Evolutionary conservation across 2,113 vertebrate genomes (phyloP).

Genomic region (Calonectris borealis): DNA sequence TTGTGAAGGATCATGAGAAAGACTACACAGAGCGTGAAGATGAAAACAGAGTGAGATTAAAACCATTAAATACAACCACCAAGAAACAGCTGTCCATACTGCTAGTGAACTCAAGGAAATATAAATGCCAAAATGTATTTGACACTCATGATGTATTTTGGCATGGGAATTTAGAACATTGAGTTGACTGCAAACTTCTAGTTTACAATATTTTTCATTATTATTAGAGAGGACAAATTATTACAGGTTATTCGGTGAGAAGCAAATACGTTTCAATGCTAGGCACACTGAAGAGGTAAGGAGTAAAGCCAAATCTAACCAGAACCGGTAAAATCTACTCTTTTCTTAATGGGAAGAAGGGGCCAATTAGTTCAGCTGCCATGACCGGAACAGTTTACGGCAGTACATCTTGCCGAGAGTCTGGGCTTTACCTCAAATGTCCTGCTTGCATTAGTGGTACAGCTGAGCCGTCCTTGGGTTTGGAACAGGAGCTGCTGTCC

Average conservation of each 20-base stretch:
- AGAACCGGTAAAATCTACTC: background rate
- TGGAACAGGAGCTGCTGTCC: background rate
- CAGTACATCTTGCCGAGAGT: background rate
- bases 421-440: background rate
- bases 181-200: background rate
- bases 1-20: conserved; percentile 73
- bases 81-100: background rate
- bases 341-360: background rate
- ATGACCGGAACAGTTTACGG: background rate
- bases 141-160: background rate
- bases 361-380: background rate
- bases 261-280: background rate
- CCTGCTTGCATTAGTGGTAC: background rate
- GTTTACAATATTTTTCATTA: background rate
- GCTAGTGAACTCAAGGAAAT: background rate
- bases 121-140: background rate
- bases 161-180: background rate
- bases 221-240: background rate
- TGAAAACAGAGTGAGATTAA: conserved; percentile 34
- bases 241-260: background rate
- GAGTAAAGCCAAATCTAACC: background rate
- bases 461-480: background rate
- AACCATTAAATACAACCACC: background rate
- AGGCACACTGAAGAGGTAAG: background rate
- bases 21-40: conserved; percentile 59